phyloP scores from a whole-genome alignment of 2,113 vertebrate genomes.

The Progne subis region DNA sequence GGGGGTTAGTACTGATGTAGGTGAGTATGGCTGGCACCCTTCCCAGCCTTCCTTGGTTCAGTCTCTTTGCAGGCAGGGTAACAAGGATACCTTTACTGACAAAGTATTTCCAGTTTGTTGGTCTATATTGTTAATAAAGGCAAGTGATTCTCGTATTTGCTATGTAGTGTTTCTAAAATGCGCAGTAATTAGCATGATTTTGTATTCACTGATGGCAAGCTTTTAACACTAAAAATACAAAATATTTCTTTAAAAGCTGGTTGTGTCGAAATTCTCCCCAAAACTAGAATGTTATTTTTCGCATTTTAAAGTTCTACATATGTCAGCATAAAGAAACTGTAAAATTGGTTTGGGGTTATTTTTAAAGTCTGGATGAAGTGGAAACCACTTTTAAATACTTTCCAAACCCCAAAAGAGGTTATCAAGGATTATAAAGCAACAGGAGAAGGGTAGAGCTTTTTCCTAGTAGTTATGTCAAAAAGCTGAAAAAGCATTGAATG shows the following conservation, averaged over 20 bases:
- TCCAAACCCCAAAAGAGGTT: not conserved
- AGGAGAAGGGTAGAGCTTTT: not conserved
- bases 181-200: rapidly evolving
- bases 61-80: not conserved
- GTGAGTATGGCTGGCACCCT: not conserved
- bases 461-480: not conserved
- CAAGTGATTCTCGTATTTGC: not conserved
- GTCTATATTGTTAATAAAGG: not conserved
- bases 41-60: not conserved
- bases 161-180: not conserved
- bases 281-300: not conserved
- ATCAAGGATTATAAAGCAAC: not conserved
- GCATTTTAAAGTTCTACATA: not conserved
- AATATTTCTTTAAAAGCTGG: not conserved
- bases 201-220: not conserved
- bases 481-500: not conserved
- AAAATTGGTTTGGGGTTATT: rapidly evolving
- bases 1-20: not conserved
- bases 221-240: not conserved
- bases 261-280: not conserved
- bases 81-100: not conserved
- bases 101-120: not conserved
- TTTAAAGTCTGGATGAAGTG: not conserved
- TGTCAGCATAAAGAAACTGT: not conserved
- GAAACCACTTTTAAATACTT: not conserved